Evolutionary conservation across 1,140 invertebrate genomes (phyloP).

Genomic region (Drosophila saltans): DNA sequence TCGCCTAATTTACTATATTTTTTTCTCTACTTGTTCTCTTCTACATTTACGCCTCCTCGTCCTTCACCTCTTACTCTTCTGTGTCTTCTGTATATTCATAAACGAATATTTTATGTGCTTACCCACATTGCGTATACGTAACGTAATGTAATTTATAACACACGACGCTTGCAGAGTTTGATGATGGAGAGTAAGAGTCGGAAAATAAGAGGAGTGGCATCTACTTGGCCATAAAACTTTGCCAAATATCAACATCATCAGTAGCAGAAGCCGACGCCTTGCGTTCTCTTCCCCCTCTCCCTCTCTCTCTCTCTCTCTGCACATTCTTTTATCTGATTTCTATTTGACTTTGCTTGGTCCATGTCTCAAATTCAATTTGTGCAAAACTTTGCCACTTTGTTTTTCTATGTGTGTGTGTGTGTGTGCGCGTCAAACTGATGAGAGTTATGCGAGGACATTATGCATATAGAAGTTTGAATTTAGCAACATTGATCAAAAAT

Average conservation of each 20-base stretch:
- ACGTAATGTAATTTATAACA: conserved; percentile 73
- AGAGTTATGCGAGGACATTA: conserved; percentile 18
- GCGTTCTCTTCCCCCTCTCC: not conserved
- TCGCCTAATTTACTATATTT: conserved; percentile 69
- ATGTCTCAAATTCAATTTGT: conserved; percentile 61
- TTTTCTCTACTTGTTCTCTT: conserved; percentile 27
- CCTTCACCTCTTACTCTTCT: not conserved
- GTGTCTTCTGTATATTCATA: conserved; percentile 59
- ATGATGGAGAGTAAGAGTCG: not conserved
- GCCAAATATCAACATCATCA: conserved; percentile 38
- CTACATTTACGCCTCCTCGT: not conserved
- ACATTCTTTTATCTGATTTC: conserved; percentile 25
- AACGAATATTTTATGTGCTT: conserved; percentile 65
- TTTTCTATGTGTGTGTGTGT: conserved; percentile 25
- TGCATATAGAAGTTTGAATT: conserved; percentile 39
- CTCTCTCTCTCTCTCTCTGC: not conserved
- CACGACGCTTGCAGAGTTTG: conserved; percentile 5
- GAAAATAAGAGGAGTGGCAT: not conserved
- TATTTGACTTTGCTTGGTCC: conserved; percentile 36
- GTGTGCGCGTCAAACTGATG: conserved; percentile 24
- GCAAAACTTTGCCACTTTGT: conserved; percentile 37
- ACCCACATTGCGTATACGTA: conserved; percentile 73
- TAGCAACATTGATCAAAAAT: conserved; percentile 21
- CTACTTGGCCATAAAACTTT: conserved; percentile 48
- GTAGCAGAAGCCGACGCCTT: not conserved